Evolutionary conservation across 2,797 vertebrate genomes (phyloP).

Genomic region (Ctenosaura bakeri): DNA sequence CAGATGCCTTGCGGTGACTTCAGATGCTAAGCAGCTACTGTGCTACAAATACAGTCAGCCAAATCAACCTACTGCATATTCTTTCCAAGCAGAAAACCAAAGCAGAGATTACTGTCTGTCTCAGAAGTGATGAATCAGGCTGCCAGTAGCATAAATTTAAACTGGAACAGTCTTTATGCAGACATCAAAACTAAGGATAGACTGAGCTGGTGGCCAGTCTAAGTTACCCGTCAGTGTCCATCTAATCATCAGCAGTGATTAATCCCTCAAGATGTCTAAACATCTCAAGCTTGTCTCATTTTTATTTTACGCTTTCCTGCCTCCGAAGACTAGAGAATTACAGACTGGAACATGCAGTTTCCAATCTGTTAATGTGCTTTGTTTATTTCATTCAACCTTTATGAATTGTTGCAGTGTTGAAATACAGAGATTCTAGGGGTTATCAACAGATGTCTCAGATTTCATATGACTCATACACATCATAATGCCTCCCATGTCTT

Average conservation of each 20-base stretch:
- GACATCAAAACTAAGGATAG: background rate
- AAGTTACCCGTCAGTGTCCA: slow-evolving; percentile 20
- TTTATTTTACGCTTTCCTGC: slow-evolving; percentile 26
- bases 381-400: slow-evolving; percentile 40
- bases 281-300: slow-evolving; percentile 48
- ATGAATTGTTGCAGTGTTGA: slow-evolving; percentile 48
- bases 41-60: background rate
- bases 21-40: background rate
- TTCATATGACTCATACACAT: slow-evolving; percentile 60
- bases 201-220: background rate
- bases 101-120: background rate
- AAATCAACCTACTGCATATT: background rate
- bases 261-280: slow-evolving; percentile 48
- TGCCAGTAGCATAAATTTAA: background rate
- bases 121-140: background rate
- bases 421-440: slow-evolving; percentile 65
- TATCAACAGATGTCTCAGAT: slow-evolving; percentile 67
- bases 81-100: background rate
- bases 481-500: slow-evolving; percentile 46
- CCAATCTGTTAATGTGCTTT: slow-evolving; percentile 31
- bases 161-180: background rate
- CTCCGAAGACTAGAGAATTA: slow-evolving; percentile 55
- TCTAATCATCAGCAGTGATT: slow-evolving; percentile 33
- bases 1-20: background rate
- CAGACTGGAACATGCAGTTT: slow-evolving; percentile 50